phyloP scores from a whole-genome alignment of 2,113 vertebrate species.

The Coracopsis vasa region DNA sequence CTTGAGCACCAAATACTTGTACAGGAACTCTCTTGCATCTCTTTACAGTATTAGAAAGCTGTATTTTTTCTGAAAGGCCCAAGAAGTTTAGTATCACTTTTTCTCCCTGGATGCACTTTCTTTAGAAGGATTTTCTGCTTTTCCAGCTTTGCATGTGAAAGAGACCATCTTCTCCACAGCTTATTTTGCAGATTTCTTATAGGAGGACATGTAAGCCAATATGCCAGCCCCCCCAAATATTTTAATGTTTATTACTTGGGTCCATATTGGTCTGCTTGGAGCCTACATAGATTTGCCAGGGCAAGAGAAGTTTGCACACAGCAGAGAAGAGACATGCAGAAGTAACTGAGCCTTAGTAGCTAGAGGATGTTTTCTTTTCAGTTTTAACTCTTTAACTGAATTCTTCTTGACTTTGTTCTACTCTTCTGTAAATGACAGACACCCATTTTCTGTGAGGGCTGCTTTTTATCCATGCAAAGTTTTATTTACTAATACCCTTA shows the following conservation, averaged over 20 bases:
- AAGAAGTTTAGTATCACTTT: neutral
- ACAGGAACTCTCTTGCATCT: neutral
- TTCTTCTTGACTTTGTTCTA: neutral
- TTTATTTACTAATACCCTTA: neutral
- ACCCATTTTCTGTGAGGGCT: neutral
- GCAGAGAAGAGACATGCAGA: neutral
- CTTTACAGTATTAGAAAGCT: neutral
- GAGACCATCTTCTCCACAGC: neutral
- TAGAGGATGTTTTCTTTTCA: neutral
- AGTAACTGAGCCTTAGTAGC: neutral
- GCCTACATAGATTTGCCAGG: neutral
- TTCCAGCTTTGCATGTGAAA: neutral
- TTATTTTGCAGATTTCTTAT: neutral
- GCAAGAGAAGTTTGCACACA: neutral
- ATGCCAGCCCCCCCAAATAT: accelerated
- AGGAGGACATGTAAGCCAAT: neutral
- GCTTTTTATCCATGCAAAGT: neutral
- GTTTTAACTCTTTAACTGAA: neutral
- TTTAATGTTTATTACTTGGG: neutral
- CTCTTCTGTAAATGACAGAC: neutral
- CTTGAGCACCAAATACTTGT: neutral
- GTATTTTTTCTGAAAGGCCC: neutral
- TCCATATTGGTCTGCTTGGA: neutral
- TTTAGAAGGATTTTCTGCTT: neutral
- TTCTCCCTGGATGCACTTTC: accelerated